These are phyloP conservation scores for Xestia xanthographa DNA, from an alignment of 2,888 invertebrate species.

Conservation along the genomic window DNA sequence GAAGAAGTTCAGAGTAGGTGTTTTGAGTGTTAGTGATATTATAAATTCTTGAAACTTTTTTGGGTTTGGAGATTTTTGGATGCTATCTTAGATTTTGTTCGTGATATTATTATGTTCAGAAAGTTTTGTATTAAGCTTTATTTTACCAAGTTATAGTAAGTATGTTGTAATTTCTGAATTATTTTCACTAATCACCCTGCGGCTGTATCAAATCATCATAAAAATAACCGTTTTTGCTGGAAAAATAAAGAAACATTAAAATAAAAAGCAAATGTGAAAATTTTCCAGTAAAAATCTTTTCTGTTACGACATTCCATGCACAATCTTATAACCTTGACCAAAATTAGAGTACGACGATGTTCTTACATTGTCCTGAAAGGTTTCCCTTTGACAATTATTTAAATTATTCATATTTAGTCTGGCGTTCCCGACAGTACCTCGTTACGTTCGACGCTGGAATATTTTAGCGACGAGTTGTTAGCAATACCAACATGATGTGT, in stretches of 20 bases:
- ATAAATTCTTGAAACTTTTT: background rate
- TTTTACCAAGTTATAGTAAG: too few relatives aligned
- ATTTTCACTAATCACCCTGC: background rate
- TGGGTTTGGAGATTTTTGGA: background rate
- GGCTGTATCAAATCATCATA: background rate
- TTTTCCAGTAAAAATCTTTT: background rate
- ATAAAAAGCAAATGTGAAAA: background rate
- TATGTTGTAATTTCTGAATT: background rate
- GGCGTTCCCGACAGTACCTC: constrained; percentile 47
- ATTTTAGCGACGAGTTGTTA: constrained; percentile 29
- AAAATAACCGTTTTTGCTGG: background rate
- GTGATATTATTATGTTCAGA: background rate
- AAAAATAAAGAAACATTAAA: background rate
- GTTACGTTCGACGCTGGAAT: constrained; percentile 40
- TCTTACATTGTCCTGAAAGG: constrained; percentile 17
- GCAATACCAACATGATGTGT: constrained; percentile 20
- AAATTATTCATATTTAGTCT: constrained; percentile 23
- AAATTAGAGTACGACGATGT: constrained; percentile 4
- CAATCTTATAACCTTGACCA: background rate
- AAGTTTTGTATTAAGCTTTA: background rate
- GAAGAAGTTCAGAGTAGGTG: background rate
- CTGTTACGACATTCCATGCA: background rate
- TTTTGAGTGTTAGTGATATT: background rate
- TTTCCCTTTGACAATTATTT: constrained; percentile 41
- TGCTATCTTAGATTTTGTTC: background rate